phyloP scores from a whole-genome alignment of 1,140 invertebrate genomes.

The Agrypnia vestita region DNA sequence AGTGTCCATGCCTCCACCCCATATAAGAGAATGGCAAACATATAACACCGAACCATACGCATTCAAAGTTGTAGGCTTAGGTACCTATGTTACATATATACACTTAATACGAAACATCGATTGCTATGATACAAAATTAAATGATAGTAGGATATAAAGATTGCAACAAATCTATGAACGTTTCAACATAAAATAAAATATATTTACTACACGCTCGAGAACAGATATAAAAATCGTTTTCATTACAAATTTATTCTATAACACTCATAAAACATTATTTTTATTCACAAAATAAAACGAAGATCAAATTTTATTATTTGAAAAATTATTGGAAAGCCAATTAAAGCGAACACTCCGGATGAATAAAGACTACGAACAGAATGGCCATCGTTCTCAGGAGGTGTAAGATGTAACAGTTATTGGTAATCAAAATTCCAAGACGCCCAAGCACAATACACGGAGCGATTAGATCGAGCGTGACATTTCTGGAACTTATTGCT shows the following conservation, averaged over 20 bases:
- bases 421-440: constrained; percentile 31
- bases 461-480: constrained; percentile 2
- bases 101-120: too few relatives aligned
- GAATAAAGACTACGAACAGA: neutral
- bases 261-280: constrained; percentile 37
- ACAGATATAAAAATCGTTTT: constrained; percentile 17
- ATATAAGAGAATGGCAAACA: too few relatives aligned
- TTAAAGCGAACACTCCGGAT: constrained; percentile 28
- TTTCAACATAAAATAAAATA: too few relatives aligned
- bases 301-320: constrained; percentile 39
- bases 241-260: constrained; percentile 42
- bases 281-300: constrained; percentile 43
- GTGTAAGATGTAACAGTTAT: constrained; percentile 44
- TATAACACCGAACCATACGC: too few relatives aligned
- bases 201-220: neutral
- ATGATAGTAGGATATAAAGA: too few relatives aligned
- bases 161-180: too few relatives aligned
- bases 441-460: constrained; percentile 23
- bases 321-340: constrained; percentile 27
- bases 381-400: neutral
- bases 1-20: too few relatives aligned
- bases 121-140: too few relatives aligned
- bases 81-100: too few relatives aligned
- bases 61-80: too few relatives aligned
- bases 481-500: neutral